phyloP scores from a whole-genome alignment of 2,888 invertebrate species.

The Pinctada fucata region DNA sequence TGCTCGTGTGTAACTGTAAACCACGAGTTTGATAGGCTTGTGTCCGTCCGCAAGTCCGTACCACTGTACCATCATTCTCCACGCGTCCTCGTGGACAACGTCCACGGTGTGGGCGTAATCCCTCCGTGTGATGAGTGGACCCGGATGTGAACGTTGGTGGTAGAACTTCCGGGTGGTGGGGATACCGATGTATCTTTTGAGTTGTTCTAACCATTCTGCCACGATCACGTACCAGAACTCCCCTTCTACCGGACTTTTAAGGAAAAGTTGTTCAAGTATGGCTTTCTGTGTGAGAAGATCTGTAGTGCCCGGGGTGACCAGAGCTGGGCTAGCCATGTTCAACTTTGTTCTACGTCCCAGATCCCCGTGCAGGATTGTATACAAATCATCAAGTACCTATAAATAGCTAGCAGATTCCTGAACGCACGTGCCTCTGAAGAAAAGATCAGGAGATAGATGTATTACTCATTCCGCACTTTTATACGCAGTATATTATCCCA shows the following conservation, averaged over 20 bases:
- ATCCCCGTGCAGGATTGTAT: background rate
- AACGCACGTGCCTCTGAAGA: no score
- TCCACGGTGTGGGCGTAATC: constrained; percentile 71
- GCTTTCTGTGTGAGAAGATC: constrained; percentile 61
- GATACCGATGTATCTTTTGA: constrained; percentile 69
- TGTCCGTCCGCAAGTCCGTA: constrained; percentile 72
- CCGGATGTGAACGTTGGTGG: constrained; percentile 66
- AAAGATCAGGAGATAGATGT: no score
- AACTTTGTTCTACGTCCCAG: background rate
- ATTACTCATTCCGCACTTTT: no score
- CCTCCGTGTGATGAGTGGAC: constrained; percentile 65
- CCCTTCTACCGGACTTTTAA: constrained; percentile 65
- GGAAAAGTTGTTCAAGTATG: constrained; percentile 67
- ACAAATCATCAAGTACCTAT: no score
- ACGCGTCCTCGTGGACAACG: constrained; percentile 70
- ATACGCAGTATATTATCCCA: no score
- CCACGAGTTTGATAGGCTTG: constrained; percentile 69
- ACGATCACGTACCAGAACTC: constrained; percentile 73
- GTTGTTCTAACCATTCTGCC: constrained; percentile 71
- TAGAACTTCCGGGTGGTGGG: constrained; percentile 67
- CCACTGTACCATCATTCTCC: constrained; percentile 69
- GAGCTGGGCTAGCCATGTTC: constrained; percentile 56
- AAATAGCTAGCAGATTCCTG: no score
- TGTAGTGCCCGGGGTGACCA: constrained; percentile 29
- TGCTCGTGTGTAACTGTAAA: constrained; percentile 66